Conservation (phyloP, 1,140 invertebrate species). For the Glomeris maerens region DNA sequence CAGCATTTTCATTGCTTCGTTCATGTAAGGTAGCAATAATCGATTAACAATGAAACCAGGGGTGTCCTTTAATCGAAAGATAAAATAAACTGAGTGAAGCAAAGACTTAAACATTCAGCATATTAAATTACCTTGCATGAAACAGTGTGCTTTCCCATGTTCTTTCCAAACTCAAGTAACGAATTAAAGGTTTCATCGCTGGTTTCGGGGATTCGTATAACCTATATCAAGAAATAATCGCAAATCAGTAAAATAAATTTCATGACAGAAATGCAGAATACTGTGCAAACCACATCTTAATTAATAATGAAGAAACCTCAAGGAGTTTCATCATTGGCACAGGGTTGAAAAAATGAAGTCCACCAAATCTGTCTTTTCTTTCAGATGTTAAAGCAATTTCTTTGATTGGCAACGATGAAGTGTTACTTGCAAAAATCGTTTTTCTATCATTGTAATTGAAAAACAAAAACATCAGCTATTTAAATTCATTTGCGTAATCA, state of each 20-base stretch:
- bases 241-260: too few species aligned
- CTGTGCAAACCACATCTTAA: too few species aligned
- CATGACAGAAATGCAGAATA: too few species aligned
- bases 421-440: constrained; percentile 74
- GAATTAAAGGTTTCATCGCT: constrained; percentile 55
- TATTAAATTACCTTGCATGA: constrained; percentile 39
- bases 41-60: constrained; percentile 76
- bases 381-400: constrained; percentile 47
- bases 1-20: constrained; percentile 56
- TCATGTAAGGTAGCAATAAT: constrained; percentile 58
- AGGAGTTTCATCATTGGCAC: constrained; percentile 81
- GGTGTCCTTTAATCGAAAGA: constrained; percentile 58
- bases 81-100: constrained; percentile 12
- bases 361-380: constrained; percentile 50
- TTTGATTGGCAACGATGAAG: constrained; percentile 66
- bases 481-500: background rate
- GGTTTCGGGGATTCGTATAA: constrained; percentile 51
- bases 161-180: constrained; percentile 60
- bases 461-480: background rate
- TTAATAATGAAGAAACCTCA: too few species aligned
- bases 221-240: too few species aligned
- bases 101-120: background rate
- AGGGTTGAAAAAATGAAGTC: constrained; percentile 85
- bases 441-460: constrained; percentile 18
- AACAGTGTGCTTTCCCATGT: constrained; percentile 61